A percentile compares a stretch with the other conserved stretches of the same genome.
Evolutionary conservation across 2,888 invertebrate species (phyloP).

Genomic region (Luperina testacea): DNA sequence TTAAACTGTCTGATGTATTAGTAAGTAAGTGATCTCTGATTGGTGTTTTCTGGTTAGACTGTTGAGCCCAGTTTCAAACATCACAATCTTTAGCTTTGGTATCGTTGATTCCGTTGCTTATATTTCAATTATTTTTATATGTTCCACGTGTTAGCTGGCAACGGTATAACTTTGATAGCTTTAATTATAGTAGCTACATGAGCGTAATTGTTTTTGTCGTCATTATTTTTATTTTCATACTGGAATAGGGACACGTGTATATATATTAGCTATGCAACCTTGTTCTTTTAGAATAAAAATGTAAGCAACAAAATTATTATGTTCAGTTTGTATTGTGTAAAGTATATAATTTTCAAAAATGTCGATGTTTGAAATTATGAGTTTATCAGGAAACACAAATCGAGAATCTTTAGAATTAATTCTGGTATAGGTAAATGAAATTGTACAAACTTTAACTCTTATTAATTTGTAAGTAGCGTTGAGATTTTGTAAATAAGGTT

Average conservation of each 20-base stretch:
- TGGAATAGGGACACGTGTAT: neutral
- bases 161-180: conserved; percentile 9
- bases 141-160: neutral
- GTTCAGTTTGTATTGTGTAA: neutral
- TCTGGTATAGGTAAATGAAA: conserved; percentile 17
- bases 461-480: conserved; percentile 20
- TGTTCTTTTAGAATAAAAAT: conserved; percentile 20
- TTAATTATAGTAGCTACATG: conserved; percentile 15
- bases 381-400: conserved; percentile 68
- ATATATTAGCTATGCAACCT: no score
- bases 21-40: conserved; percentile 59
- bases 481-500: conserved; percentile 55
- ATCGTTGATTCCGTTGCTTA: conserved; percentile 46
- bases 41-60: conserved; percentile 77
- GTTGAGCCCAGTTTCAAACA: conserved; percentile 86
- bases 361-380: conserved; percentile 74
- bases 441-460: conserved; percentile 54
- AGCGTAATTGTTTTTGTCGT: neutral
- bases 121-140: conserved; percentile 9
- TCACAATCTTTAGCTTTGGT: conserved; percentile 50
- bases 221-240: neutral
- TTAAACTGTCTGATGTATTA: conserved; percentile 51
- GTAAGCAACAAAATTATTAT: conserved; percentile 36
- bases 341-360: conserved; percentile 28
- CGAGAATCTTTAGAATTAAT: conserved; percentile 42